Evolutionary conservation across 1,140 invertebrate genomes (phyloP).

Genomic region (Ganaspis sp.): DNA sequence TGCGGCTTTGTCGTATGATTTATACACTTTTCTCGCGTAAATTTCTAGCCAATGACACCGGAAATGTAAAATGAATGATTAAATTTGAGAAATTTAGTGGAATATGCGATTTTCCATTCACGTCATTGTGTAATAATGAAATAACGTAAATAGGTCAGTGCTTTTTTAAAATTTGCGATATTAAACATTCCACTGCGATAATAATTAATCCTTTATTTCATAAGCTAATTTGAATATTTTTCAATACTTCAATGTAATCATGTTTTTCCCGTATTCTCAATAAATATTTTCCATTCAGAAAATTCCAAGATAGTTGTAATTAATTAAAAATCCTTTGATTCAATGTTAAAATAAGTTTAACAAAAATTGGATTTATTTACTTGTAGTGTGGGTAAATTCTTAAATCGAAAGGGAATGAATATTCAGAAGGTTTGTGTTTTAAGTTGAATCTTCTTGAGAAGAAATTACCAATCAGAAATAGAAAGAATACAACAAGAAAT

Average conservation of each 20-base stretch:
- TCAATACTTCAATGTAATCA: too few species aligned
- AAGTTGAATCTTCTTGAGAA: neutral
- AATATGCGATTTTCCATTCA: conserved; percentile 9
- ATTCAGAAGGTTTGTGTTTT: neutral
- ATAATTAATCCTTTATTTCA: neutral
- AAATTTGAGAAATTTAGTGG: conserved; percentile 10
- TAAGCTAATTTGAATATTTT: neutral
- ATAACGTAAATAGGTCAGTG: neutral
- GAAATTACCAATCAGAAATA: neutral
- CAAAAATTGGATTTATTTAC: too few species aligned
- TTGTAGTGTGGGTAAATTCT: too few species aligned
- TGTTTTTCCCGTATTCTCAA: too few species aligned
- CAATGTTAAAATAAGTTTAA: too few species aligned
- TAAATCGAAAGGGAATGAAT: neutral
- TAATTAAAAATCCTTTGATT: too few species aligned
- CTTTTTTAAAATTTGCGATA: too few species aligned
- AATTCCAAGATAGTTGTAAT: too few species aligned
- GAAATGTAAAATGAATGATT: conserved; percentile 14
- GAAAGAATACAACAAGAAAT: too few species aligned
- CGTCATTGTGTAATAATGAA: neutral
- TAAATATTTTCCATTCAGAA: too few species aligned
- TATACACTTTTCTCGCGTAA: neutral
- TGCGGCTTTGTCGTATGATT: conserved; percentile 9
- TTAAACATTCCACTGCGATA: neutral
- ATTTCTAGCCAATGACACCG: neutral